Conservation (phyloP, 2,888 invertebrate genomes). For the Boloria selene region DNA sequence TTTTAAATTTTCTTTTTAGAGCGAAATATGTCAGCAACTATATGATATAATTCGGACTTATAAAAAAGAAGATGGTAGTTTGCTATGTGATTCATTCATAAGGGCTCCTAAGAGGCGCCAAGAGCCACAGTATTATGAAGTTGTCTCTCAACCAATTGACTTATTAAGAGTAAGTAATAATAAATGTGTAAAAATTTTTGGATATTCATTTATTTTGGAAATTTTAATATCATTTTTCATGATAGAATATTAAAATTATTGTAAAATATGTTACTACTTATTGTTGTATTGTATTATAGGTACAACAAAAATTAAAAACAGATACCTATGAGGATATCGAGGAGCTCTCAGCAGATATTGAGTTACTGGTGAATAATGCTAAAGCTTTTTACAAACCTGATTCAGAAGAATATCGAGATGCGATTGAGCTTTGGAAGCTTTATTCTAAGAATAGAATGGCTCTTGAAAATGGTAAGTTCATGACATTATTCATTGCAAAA, state of each 20-base stretch:
- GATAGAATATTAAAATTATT: too few species aligned
- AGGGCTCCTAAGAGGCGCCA: conserved; percentile 96
- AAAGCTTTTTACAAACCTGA: conserved; percentile 96
- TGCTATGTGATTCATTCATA: conserved; percentile 96
- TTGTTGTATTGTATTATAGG: too few species aligned
- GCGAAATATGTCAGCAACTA: conserved; percentile 94
- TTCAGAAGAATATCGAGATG: conserved; percentile 94
- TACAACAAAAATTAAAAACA: conserved; percentile 98
- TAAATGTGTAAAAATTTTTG: not conserved
- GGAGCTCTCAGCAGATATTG: conserved; percentile 94
- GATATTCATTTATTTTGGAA: too few species aligned
- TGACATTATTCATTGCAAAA: too few species aligned
- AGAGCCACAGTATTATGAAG: conserved; percentile 95
- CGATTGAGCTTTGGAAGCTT: conserved; percentile 92
- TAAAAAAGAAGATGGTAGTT: conserved; percentile 95
- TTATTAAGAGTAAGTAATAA: conserved; percentile 84
- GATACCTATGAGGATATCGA: conserved; percentile 98
- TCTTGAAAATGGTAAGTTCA: conserved; percentile 63
- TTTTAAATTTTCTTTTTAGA: conserved; percentile 66
- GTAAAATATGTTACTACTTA: too few species aligned
- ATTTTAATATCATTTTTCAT: too few species aligned
- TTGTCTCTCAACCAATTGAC: conserved; percentile 97
- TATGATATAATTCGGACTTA: conserved; percentile 95
- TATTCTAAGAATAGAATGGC: conserved; percentile 81
- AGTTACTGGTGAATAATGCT: conserved; percentile 95